These are phyloP conservation scores for Gasterosteus aculeatus DNA, from an alignment of 2,113 vertebrate species.

Conservation along the genomic window DNA sequence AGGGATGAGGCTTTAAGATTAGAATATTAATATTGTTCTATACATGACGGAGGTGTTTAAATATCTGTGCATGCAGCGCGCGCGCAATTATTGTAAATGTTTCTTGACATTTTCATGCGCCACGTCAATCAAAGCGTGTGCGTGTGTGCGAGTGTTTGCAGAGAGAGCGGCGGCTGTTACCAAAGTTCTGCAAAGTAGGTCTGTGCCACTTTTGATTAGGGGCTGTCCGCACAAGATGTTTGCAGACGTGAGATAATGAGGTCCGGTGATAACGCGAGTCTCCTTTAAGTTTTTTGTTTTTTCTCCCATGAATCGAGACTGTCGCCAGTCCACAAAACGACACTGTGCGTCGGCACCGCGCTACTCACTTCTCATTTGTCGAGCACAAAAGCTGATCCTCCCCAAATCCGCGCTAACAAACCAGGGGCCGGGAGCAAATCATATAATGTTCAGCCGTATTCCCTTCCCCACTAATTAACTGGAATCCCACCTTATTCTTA, in stretches of 20 bases:
- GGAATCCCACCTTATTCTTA: slow-evolving; percentile 86
- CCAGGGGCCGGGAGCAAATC: slow-evolving; percentile 85
- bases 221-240: slow-evolving; percentile 82
- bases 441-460: slow-evolving; percentile 89
- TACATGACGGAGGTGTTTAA: not conserved
- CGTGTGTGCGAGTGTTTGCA: slow-evolving; percentile 4
- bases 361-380: slow-evolving; percentile 93
- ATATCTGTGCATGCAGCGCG: not conserved
- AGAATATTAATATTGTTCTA: not conserved
- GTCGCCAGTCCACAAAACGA: slow-evolving; percentile 88
- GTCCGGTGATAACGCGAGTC: slow-evolving; percentile 83
- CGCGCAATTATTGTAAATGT: slow-evolving; percentile 4
- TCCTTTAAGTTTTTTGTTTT: slow-evolving; percentile 79
- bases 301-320: slow-evolving; percentile 88
- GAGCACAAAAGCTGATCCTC: slow-evolving; percentile 92
- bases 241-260: slow-evolving; percentile 90
- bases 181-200: slow-evolving; percentile 75
- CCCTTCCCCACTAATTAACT: slow-evolving; percentile 97
- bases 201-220: slow-evolving; percentile 84
- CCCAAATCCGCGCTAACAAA: slow-evolving; percentile 90
- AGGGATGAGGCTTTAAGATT: not conserved
- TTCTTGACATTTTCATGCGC: slow-evolving; percentile 38
- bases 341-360: slow-evolving; percentile 89
- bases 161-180: slow-evolving; percentile 37
- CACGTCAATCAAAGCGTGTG: slow-evolving; percentile 53